These are phyloP conservation scores for Cinclus cinclus DNA, from an alignment of 2,113 vertebrate genomes.

Conservation along the genomic window DNA sequence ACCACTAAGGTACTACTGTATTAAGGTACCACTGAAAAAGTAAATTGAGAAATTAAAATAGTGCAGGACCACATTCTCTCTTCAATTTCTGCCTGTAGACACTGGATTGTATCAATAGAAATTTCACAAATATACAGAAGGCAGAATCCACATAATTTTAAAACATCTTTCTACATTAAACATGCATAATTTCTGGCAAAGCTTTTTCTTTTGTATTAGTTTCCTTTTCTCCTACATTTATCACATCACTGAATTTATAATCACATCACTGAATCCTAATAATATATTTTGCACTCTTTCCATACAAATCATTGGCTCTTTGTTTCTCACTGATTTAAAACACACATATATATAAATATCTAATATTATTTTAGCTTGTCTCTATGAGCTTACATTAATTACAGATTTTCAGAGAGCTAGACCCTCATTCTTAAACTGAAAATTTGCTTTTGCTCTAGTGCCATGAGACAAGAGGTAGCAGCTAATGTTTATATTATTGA, in stretches of 20 bases:
- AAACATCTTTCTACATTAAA: not conserved
- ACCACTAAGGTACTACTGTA: not conserved
- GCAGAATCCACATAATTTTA: not conserved
- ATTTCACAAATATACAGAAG: not conserved
- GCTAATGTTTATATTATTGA: conserved; percentile 59
- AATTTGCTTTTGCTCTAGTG: not conserved
- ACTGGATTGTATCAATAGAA: not conserved
- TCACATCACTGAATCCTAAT: not conserved
- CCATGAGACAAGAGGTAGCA: not conserved
- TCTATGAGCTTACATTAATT: not conserved
- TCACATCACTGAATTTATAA: not conserved
- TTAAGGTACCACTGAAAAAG: not conserved
- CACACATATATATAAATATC: not conserved
- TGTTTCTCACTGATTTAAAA: not conserved
- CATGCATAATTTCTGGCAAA: not conserved
- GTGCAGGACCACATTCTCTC: not conserved
- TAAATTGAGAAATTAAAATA: not conserved
- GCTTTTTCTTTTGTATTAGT: not conserved
- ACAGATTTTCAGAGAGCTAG: not conserved
- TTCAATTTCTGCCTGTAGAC: not conserved
- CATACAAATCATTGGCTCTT: not conserved
- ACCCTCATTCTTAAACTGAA: not conserved
- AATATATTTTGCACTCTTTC: not conserved
- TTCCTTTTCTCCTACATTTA: not conserved
- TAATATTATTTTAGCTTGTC: not conserved